Conservation (phyloP, 2,113 vertebrate genomes). For the Pungitius pungitius region DNA sequence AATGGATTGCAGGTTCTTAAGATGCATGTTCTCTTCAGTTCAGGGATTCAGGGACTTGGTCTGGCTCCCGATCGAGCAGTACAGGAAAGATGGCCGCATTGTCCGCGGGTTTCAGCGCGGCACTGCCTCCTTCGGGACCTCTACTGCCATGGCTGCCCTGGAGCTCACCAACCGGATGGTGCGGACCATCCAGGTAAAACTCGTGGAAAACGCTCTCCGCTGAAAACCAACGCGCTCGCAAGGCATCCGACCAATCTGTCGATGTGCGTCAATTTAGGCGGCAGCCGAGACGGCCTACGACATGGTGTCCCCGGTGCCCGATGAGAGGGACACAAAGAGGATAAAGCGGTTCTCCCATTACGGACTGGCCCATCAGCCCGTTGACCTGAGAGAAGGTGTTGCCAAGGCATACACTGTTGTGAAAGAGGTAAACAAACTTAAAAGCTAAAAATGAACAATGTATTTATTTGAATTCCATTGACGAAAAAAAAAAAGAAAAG, state of each 20-base stretch:
- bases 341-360: conserved; percentile 88
- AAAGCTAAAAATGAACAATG: neutral
- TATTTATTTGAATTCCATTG: neutral
- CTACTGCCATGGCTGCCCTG: conserved; percentile 96
- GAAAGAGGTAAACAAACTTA: conserved; percentile 87
- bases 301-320: conserved; percentile 95
- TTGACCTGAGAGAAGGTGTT: conserved; percentile 95
- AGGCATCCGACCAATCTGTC: neutral
- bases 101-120: conserved; percentile 95
- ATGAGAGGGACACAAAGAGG: conserved; percentile 87
- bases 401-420: conserved; percentile 97
- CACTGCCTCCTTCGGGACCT: conserved; percentile 96
- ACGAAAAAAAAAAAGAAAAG: neutral
- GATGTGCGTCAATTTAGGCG: conserved; percentile 77
- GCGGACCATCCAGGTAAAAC: conserved; percentile 95
- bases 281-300: conserved; percentile 98
- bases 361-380: conserved; percentile 92
- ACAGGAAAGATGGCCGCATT: conserved; percentile 94
- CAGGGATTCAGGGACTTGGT: conserved; percentile 97
- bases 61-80: conserved; percentile 98
- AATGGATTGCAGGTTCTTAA: neutral
- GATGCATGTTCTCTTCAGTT: conserved; percentile 78
- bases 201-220: too few relatives aligned
- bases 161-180: conserved; percentile 98
- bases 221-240: neutral